Evolutionary conservation across 1,140 invertebrate species (phyloP), one percentile per base, ranked within the genome.

Genomic region (Plutomurus gul): DNA sequence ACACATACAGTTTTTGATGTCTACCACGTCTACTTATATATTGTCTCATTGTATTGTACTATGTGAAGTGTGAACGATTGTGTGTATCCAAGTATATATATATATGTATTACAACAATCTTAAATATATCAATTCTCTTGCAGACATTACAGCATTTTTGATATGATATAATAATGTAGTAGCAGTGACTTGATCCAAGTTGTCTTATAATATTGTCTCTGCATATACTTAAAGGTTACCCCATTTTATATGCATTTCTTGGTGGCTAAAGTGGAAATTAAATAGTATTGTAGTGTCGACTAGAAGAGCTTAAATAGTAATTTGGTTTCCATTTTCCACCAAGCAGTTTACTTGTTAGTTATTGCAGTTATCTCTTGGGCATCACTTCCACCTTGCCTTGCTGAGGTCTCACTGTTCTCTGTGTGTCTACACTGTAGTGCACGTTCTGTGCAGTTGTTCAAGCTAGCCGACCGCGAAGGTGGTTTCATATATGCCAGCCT

Each of bases 401-500:
- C n/a, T n/a, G n/a, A n/a, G n/a, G n/a, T n/a, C n/a, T n/a, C n/a
- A n/a, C n/a, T n/a, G n/a, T n/a, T 65, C 30, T 40, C 47, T 33
- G 46, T 60, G 75, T 51, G 43, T 76, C 75, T 76, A n/a, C 43
- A 33, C 33, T 46, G 8, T 76, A 37, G 27, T n/a, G n/a, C n/a
- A n/a, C n/a, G 20, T 47, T 30, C 22, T 37, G 20, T 76, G 43
- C 33, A 33, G 30, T 71, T 73, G 60, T 70, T 79, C 77, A 79
- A 82, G 77, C 74, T 79, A 77, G 77, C 80, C 80, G 77, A 82
- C 80, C 80, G 80, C 80, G 74, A 82, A 78, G 80, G 77, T 82
- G 80, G 76, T 82, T 76, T 74, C 37, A 39, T 39, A 39, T 39
- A 39, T 6, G 13, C 6, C 13, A 39, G 37, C 37, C 37, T 13